phyloP scores from a whole-genome alignment of 2,797 vertebrate species.

The Spheniscus humboldti region DNA sequence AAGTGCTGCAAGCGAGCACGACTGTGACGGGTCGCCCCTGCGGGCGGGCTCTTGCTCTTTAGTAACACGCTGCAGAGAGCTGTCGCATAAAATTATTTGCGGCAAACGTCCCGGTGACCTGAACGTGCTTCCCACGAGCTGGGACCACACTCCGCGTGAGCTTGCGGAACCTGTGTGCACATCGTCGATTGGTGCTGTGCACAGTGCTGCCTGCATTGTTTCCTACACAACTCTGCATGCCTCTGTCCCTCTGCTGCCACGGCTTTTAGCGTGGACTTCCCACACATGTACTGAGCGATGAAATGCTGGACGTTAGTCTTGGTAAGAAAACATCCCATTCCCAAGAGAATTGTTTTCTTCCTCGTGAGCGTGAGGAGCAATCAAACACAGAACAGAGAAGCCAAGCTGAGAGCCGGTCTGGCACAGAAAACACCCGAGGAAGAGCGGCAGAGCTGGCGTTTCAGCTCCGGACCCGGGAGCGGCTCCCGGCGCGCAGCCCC shows the following conservation, averaged over 20 bases:
- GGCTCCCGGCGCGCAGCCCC: neutral
- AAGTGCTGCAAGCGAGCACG: neutral
- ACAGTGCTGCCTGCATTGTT: fast-evolving
- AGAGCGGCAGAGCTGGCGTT: neutral
- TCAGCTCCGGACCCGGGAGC: neutral
- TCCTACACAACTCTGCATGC: fast-evolving
- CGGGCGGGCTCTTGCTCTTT: neutral
- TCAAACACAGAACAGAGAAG: fast-evolving
- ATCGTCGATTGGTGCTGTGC: fast-evolving
- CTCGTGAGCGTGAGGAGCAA: neutral
- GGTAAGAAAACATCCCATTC: neutral
- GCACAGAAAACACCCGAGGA: neutral
- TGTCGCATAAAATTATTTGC: too few relatives aligned
- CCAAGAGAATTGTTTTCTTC: neutral
- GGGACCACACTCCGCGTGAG: fast-evolving
- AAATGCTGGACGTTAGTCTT: fast-evolving
- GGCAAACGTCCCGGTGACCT: neutral
- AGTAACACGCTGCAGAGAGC: neutral
- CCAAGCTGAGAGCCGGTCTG: neutral
- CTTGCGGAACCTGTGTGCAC: fast-evolving
- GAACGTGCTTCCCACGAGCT: neutral
- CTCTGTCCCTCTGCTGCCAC: fast-evolving
- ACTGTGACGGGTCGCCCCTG: fast-evolving
- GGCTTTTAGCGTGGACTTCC: neutral
- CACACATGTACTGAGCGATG: fast-evolving